Percentiles rank a stretch among this genome's conserved stretches.
phyloP scores from a whole-genome alignment of 2,888 invertebrate species.

The Diarsia mendica region DNA sequence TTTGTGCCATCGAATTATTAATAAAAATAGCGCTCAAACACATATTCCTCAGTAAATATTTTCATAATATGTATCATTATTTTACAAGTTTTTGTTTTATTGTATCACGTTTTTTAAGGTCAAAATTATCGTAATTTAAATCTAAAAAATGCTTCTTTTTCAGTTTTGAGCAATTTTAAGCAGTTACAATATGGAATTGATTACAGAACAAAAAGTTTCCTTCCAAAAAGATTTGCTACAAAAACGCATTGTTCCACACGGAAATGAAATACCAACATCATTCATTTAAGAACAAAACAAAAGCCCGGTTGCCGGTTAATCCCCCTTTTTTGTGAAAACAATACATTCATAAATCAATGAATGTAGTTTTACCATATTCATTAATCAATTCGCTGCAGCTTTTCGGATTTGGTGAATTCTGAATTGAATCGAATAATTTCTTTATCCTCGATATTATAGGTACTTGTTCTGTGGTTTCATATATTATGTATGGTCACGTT shows the following conservation, averaged over 20 bases:
- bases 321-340: conserved; percentile 53
- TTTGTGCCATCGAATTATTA: not conserved
- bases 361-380: conserved; percentile 56
- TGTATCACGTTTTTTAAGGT: too few species aligned
- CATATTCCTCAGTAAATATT: not conserved
- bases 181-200: not conserved
- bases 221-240: conserved; percentile 7
- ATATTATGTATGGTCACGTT: conserved; percentile 39
- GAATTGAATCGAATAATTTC: conserved; percentile 42
- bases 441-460: conserved; percentile 31
- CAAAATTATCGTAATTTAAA: too few species aligned
- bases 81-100: too few species aligned
- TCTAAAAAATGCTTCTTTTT: too few species aligned
- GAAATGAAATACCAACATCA: conserved; percentile 27
- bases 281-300: conserved; percentile 41
- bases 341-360: conserved; percentile 57
- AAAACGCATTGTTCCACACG: conserved; percentile 3
- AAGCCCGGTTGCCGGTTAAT: conserved; percentile 40
- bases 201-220: not conserved
- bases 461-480: conserved; percentile 24
- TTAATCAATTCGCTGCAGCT: conserved; percentile 56
- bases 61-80: not conserved
- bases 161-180: not conserved
- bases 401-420: conserved; percentile 42
- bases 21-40: not conserved